These are phyloP conservation scores for Villa cingulata DNA, from an alignment of 2,888 invertebrate species.

Conservation along the genomic window DNA sequence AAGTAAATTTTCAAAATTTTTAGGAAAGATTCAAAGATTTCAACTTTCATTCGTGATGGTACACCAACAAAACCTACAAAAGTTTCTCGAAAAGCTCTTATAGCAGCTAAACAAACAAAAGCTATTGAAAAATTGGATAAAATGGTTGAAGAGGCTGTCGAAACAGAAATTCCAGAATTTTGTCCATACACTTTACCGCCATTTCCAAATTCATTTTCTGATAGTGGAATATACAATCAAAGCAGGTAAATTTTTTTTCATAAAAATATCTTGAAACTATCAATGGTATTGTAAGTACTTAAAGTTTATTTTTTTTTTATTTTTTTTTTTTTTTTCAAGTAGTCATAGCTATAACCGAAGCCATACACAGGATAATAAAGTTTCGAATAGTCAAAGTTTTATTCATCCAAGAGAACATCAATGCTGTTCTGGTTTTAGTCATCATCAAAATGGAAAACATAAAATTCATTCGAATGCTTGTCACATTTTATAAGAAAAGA, in stretches of 20 bases:
- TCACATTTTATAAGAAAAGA: conserved; percentile 23
- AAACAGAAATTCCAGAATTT: conserved; percentile 28
- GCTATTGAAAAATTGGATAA: conserved; percentile 35
- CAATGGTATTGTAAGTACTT: no score
- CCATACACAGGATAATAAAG: conserved; percentile 23
- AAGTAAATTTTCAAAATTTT: neutral
- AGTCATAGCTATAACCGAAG: conserved; percentile 18
- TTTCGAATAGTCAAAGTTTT: conserved; percentile 33
- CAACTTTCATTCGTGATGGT: conserved; percentile 19
- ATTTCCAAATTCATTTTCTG: conserved; percentile 31
- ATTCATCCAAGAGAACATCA: conserved; percentile 29
- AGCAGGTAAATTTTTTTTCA: no score
- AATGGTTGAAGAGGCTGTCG: conserved; percentile 36
- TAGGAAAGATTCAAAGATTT: conserved; percentile 13
- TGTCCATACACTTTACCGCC: conserved; percentile 24
- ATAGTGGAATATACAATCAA: no score
- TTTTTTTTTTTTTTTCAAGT: neutral
- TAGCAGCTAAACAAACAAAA: conserved; percentile 33
- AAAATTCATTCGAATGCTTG: conserved; percentile 34
- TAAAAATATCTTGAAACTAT: no score
- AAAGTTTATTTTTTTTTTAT: no score
- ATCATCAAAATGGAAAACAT: conserved; percentile 22
- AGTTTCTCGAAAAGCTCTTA: conserved; percentile 28
- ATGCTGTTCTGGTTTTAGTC: conserved; percentile 32
- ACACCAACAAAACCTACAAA: conserved; percentile 29